A percentile compares a stretch with the other conserved stretches of the same genome.
These are phyloP conservation scores for Lasioglossum pauxillum DNA, from an alignment of 2,888 invertebrate genomes.

Conservation along the genomic window DNA sequence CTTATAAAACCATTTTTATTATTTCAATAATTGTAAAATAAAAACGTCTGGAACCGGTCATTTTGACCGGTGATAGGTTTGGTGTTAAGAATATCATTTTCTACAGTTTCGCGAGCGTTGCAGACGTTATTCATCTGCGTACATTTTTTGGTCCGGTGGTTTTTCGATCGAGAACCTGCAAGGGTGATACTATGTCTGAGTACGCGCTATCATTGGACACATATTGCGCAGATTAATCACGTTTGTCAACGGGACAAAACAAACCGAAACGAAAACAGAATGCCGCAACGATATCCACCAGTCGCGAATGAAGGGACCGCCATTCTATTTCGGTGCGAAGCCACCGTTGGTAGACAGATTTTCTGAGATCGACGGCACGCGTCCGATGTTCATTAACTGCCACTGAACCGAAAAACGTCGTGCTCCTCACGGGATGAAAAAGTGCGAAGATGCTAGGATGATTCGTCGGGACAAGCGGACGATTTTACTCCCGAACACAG, in stretches of 20 bases:
- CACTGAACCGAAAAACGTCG: conserved; percentile 64
- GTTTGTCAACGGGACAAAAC: neutral
- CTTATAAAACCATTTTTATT: too few relatives aligned
- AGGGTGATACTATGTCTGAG: neutral
- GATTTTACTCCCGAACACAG: conserved; percentile 41
- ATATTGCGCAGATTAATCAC: conserved; percentile 3
- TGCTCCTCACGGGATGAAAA: conserved; percentile 56
- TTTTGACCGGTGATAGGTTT: too few relatives aligned
- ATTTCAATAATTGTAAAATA: too few relatives aligned
- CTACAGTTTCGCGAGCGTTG: neutral
- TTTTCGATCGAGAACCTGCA: neutral
- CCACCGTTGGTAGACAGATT: conserved; percentile 56
- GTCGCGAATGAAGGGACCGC: conserved; percentile 38
- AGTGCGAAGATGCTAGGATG: conserved; percentile 34
- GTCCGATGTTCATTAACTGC: conserved; percentile 70
- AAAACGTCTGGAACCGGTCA: too few relatives aligned
- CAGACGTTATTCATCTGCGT: neutral
- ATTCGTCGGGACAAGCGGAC: conserved; percentile 36
- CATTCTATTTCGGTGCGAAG: conserved; percentile 48
- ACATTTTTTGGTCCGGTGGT: neutral
- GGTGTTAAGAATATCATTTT: neutral
- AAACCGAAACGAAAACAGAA: conserved; percentile 27
- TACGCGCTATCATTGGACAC: neutral
- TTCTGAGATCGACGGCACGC: conserved; percentile 68
- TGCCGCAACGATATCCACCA: conserved; percentile 28